A percentile compares a stretch with the other conserved stretches of the same genome.
Conservation (phyloP, 2,797 vertebrate species). For the Rhinatrema bivittatum region DNA sequence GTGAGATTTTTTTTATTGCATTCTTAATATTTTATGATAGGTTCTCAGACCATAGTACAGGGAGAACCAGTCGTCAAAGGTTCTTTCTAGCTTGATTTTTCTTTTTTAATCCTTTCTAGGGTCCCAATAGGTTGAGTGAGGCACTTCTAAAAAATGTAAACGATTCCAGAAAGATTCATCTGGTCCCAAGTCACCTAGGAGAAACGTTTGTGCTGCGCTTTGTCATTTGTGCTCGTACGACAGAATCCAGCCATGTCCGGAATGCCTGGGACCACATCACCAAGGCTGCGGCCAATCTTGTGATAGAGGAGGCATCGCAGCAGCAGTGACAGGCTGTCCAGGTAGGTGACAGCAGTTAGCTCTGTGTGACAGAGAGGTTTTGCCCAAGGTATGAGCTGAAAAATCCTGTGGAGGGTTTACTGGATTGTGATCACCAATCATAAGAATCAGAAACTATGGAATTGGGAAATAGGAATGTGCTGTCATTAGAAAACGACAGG, state of each 20-base stretch:
- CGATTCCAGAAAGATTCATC: constrained; percentile 71
- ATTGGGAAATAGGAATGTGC: too few species aligned
- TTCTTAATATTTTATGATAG: too few species aligned
- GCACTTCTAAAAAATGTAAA: constrained; percentile 79
- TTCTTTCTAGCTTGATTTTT: neutral
- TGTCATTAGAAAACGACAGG: too few species aligned
- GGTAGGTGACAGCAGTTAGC: too few species aligned
- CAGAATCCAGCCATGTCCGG: constrained; percentile 69
- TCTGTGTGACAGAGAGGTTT: too few species aligned
- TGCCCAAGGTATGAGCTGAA: too few species aligned
- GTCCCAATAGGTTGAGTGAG: constrained; percentile 76
- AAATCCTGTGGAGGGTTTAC: neutral
- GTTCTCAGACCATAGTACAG: too few species aligned
- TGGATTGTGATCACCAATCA: too few species aligned
- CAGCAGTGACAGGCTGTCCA: constrained; percentile 20
- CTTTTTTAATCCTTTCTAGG: constrained; percentile 47
- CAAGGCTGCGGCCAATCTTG: constrained; percentile 63
- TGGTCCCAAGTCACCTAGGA: constrained; percentile 80
- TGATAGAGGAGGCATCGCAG: constrained; percentile 37
- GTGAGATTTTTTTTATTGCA: too few species aligned
- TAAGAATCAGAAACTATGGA: too few species aligned
- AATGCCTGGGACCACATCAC: constrained; percentile 81
- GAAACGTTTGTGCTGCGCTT: constrained; percentile 81
- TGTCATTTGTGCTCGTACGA: constrained; percentile 68
- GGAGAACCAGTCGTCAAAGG: too few species aligned